phyloP scores from a whole-genome alignment of 2,797 vertebrate genomes.

The Anableps anableps region DNA sequence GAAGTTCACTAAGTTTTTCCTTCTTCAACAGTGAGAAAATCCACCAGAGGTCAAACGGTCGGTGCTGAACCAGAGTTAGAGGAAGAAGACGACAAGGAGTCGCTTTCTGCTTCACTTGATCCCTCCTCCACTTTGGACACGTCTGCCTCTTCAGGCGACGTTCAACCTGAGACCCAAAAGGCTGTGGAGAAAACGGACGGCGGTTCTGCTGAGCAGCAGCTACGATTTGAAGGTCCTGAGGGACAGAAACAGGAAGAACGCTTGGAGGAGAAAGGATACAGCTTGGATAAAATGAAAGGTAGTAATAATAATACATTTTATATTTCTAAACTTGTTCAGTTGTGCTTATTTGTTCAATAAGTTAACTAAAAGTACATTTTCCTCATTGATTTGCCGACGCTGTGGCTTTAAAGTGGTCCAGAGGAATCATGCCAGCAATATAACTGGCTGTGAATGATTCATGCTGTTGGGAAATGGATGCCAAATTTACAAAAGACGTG shows the following conservation, averaged over 20 bases:
- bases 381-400: no score
- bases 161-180: slow-evolving; percentile 14
- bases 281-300: slow-evolving; percentile 36
- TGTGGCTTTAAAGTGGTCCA: no score
- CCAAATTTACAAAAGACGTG: no score
- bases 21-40: slow-evolving; percentile 58
- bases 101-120: not conserved
- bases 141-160: fast-evolving
- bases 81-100: not conserved
- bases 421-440: no score
- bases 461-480: no score
- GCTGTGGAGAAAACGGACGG: slow-evolving; percentile 13
- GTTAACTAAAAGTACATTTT: no score
- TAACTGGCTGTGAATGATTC: no score
- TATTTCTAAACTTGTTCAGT: no score
- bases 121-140: not conserved
- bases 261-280: not conserved
- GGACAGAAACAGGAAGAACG: not conserved
- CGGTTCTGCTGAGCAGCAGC: slow-evolving; percentile 6
- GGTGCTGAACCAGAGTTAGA: not conserved
- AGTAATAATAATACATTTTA: no score
- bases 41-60: slow-evolving; percentile 35
- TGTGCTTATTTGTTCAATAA: no score
- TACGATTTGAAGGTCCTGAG: not conserved
- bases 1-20: not conserved